Conservation (phyloP, 2,797 vertebrate species). For the Acipenser ruthenus region DNA sequence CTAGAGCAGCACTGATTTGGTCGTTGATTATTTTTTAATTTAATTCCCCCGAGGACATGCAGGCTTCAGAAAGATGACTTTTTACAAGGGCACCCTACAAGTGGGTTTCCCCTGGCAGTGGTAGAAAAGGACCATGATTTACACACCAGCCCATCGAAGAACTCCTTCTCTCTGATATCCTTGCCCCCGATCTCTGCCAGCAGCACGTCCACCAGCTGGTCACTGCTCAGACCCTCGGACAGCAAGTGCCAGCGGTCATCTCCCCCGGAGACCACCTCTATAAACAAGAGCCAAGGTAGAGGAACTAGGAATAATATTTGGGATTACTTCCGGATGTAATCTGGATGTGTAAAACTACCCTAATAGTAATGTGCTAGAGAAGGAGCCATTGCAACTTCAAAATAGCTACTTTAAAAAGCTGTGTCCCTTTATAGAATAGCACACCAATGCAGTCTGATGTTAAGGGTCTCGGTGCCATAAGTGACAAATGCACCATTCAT, state of each 20-base stretch:
- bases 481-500: background rate
- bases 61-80: background rate
- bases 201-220: conserved; percentile 52
- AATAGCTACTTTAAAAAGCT: too few relatives aligned
- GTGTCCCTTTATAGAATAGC: too few relatives aligned
- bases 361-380: background rate
- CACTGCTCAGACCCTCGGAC: conserved; percentile 50
- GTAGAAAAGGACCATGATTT: background rate
- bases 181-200: conserved; percentile 50
- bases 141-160: conserved; percentile 49
- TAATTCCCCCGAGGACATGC: background rate
- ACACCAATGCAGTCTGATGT: too few relatives aligned
- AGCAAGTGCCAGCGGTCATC: conserved; percentile 38
- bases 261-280: conserved; percentile 43
- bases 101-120: background rate
- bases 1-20: background rate
- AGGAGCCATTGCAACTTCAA: too few relatives aligned
- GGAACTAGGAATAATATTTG: background rate
- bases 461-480: too few relatives aligned
- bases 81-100: background rate
- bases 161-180: conserved; percentile 38
- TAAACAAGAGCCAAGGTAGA: conserved; percentile 1
- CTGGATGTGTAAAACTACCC: background rate
- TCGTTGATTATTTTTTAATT: background rate
- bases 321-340: background rate